These are phyloP conservation scores for Pelodytes ibericus DNA, from an alignment of 2,797 vertebrate genomes.

Conservation along the genomic window DNA sequence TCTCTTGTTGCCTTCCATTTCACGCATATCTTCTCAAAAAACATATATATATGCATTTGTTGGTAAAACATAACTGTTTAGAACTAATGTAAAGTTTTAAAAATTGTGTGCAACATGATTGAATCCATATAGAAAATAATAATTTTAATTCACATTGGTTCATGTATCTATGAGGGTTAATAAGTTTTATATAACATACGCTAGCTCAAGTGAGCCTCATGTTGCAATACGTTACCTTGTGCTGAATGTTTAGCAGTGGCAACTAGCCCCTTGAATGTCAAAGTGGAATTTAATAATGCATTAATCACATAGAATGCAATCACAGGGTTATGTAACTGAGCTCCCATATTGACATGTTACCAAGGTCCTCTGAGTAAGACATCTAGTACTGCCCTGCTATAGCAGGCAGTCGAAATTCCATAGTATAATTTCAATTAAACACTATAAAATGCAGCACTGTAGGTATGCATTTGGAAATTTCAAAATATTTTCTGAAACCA, in stretches of 20 bases:
- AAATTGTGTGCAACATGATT: background rate
- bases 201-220: background rate
- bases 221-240: background rate
- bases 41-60: conserved; percentile 22
- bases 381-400: background rate
- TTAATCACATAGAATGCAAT: background rate
- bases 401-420: background rate
- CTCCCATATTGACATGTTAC: background rate
- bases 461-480: no score
- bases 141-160: background rate
- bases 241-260: background rate
- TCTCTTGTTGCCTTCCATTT: background rate
- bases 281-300: background rate
- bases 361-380: background rate
- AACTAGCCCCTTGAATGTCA: background rate
- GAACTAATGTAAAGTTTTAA: conserved; percentile 9
- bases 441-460: background rate
- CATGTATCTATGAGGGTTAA: background rate
- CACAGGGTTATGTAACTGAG: background rate
- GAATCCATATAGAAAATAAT: background rate
- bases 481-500: no score
- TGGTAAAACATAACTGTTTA: conserved; percentile 22
- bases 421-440: background rate
- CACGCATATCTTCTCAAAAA: background rate
- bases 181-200: background rate